These are phyloP conservation scores for Chrysaora quinquecirrha DNA, from an alignment of 30 jellyfish, hydroid and myxozoan species.

Conservation along the genomic window DNA sequence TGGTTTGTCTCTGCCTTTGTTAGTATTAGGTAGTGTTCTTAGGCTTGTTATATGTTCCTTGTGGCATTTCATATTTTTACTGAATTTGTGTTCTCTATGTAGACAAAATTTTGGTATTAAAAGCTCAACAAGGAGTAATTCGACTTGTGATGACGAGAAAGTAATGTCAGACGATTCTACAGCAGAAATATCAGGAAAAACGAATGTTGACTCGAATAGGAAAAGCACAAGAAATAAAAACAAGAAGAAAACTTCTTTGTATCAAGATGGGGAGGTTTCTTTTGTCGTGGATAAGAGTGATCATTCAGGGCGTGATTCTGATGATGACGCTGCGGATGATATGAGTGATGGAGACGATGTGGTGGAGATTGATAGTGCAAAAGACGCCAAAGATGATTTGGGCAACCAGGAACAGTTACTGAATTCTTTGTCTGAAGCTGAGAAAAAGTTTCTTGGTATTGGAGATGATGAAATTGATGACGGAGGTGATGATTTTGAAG, in stretches of 20 bases:
- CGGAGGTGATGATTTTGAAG: constrained; percentile 4
- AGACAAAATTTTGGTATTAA: too few species aligned
- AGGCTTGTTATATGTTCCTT: too few species aligned
- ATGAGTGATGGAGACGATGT: constrained; percentile 23
- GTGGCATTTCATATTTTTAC: too few species aligned
- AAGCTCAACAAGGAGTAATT: too few species aligned
- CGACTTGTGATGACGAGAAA: too few species aligned
- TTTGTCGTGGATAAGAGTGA: background rate
- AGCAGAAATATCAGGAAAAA: too few species aligned
- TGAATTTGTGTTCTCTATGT: too few species aligned
- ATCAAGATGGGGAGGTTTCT: constrained; percentile 4
- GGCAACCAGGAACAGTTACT: constrained; percentile 42
- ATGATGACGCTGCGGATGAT: background rate
- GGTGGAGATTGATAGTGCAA: constrained; percentile 23
- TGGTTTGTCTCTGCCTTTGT: too few species aligned
- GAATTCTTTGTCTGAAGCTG: constrained; percentile 54
- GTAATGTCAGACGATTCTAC: too few species aligned
- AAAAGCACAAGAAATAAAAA: background rate
- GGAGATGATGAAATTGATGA: constrained; percentile 17
- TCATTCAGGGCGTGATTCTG: background rate
- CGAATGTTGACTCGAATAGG: too few species aligned
- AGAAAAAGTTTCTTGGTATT: constrained; percentile 63
- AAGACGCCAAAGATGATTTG: constrained; percentile 4
- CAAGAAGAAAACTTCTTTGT: background rate
- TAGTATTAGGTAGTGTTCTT: too few species aligned